phyloP scores from a whole-genome alignment of 2,797 vertebrate genomes.

The Serranus cabrilla region DNA sequence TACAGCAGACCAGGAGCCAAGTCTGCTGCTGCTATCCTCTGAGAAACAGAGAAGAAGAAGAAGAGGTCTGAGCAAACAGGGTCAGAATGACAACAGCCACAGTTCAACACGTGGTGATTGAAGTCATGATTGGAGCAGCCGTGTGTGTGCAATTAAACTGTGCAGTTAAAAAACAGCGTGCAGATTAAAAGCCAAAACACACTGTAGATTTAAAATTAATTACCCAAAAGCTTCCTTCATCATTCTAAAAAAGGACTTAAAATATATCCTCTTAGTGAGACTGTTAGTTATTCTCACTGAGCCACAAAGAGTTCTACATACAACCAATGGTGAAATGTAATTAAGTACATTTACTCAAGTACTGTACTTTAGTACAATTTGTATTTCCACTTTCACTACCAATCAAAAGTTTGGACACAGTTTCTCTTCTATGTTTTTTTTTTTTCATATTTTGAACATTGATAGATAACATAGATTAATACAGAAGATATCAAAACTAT shows the following conservation, averaged over 20 bases:
- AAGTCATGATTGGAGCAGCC: slow-evolving; percentile 2
- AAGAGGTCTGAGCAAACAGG: neutral
- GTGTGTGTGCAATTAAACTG: slow-evolving; percentile 11
- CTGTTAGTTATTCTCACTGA: too few species aligned
- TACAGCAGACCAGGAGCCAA: slow-evolving; percentile 90
- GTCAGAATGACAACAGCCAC: slow-evolving; percentile 3
- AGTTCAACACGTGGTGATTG: slow-evolving; percentile 1
- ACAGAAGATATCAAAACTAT: too few species aligned
- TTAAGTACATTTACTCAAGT: too few species aligned
- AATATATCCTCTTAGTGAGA: too few species aligned
- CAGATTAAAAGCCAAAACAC: neutral
- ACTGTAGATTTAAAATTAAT: neutral
- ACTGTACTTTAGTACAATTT: too few species aligned
- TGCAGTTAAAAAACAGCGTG: neutral
- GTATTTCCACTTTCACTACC: too few species aligned
- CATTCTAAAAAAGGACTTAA: neutral
- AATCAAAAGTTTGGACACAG: too few species aligned
- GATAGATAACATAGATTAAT: too few species aligned
- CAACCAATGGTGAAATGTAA: too few species aligned
- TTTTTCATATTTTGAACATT: too few species aligned
- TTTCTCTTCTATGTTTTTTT: too few species aligned
- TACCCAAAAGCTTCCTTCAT: neutral
- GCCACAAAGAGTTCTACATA: too few species aligned
- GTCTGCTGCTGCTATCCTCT: slow-evolving; percentile 91
- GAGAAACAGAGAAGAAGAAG: slow-evolving; percentile 51